Base-by-base conservation (phyloP, 2,888 invertebrate species). In the Leucoma salicis region DNA sequence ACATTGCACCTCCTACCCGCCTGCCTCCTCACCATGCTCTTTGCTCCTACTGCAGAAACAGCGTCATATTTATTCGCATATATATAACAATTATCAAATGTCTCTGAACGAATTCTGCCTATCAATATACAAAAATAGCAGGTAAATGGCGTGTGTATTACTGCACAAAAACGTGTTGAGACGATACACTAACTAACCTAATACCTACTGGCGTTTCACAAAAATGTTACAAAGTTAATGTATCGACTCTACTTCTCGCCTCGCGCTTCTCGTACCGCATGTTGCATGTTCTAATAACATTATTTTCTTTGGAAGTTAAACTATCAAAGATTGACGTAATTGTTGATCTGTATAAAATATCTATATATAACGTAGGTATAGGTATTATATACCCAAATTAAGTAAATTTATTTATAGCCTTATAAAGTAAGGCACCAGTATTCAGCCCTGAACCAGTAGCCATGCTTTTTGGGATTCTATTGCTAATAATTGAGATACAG, bases 1-100 rank as follows among this genome's bases (percentile, higher is more conserved):
- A 61, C 64, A 52, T 51, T 50, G 59, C 68, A 53, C 64, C 57
- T 63, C 54, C 54, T 53, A 53, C 64, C 52, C 53, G 56, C 59
- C 64, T 47, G 49, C 54, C 53, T 46, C 54, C 61, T 51, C 55
- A 55, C 61, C 49, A 48, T 43, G 57, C 63, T 63, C 54, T 46
- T 45, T 54, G 61, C 59, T 59, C 62, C 53, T 54, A 49, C 46
- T 47, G 47, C 53, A 46, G 36, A 36, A 54, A 55, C 53, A 42
- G 21, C 45, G 57, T 58, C 46, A 44, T 48, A 54, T 47, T 46
- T 29, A 15, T 10, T 36, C 16, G 35, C 52, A 46, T 52, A 31
- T 34, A 46, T 27, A 10, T n/a, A 21, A 10, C 27, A 11, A 29
- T 13, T 29, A 1, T 13, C 8, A 29, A 6, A 29, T 10, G 6